Conservation (phyloP, 2,113 vertebrate species). For the Platysteira castanea region DNA sequence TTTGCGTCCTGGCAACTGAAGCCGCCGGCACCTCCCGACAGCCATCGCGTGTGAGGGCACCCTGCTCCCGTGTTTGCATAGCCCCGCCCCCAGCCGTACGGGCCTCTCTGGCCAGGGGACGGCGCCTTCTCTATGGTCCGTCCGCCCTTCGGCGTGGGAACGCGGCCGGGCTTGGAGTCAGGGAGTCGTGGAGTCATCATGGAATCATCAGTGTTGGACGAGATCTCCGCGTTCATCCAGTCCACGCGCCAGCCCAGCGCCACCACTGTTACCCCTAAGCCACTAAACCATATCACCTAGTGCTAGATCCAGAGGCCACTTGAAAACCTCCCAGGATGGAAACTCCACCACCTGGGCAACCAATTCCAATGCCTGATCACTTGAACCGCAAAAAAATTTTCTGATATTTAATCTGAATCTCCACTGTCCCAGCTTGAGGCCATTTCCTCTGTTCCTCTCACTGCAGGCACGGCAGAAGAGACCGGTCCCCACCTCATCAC, state of each 20-base stretch:
- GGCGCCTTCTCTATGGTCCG: accelerated
- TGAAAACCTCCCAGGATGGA: neutral
- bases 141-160: neutral
- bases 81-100: accelerated
- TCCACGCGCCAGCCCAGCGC: neutral
- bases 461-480: accelerated
- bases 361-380: neutral
- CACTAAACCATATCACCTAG: neutral
- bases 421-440: neutral
- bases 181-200: accelerated
- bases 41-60: neutral
- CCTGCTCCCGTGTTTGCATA: accelerated
- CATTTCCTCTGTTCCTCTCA: neutral
- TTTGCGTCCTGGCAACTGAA: neutral
- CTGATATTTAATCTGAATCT: no score
- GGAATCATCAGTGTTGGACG: accelerated
- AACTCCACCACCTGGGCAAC: neutral
- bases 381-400: neutral
- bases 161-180: accelerated
- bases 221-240: neutral
- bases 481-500: accelerated
- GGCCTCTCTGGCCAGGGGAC: accelerated
- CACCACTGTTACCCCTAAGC: no score
- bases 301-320: neutral
- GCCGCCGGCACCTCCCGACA: neutral